Conservation (phyloP, 2,113 vertebrate species). For the Oceanites oceanicus region DNA sequence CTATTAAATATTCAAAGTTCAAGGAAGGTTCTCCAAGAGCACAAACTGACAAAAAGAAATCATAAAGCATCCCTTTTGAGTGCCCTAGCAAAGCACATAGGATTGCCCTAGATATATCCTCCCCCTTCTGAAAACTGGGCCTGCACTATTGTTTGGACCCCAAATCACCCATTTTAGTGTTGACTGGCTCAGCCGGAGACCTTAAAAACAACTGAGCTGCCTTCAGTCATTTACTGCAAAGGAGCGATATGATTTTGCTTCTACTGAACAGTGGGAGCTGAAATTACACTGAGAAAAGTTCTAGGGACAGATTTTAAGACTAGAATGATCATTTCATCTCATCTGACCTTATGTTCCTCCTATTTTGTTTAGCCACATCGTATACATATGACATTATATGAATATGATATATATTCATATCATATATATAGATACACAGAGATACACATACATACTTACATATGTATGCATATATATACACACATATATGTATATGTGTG, state of each 20-base stretch:
- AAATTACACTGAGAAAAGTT: not conserved
- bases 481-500: not conserved
- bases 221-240: not conserved
- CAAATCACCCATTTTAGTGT: not conserved
- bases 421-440: not conserved
- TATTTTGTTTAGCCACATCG: not conserved
- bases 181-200: not conserved
- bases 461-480: not conserved
- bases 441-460: not conserved
- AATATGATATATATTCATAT: not conserved
- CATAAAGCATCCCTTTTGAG: not conserved
- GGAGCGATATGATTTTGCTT: not conserved
- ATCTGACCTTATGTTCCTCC: not conserved
- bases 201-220: not conserved
- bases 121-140: not conserved
- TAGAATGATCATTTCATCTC: not conserved
- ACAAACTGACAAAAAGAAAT: not conserved
- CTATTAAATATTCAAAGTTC: not conserved
- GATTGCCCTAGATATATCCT: not conserved
- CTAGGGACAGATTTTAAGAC: not conserved
- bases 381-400: not conserved
- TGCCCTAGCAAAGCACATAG: not conserved
- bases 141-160: not conserved
- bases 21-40: not conserved
- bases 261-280: not conserved